Percentiles rank a stretch among this genome's conserved stretches.
phyloP scores from a whole-genome alignment of 1,140 invertebrate species.

The Meloidogyne hapla region DNA sequence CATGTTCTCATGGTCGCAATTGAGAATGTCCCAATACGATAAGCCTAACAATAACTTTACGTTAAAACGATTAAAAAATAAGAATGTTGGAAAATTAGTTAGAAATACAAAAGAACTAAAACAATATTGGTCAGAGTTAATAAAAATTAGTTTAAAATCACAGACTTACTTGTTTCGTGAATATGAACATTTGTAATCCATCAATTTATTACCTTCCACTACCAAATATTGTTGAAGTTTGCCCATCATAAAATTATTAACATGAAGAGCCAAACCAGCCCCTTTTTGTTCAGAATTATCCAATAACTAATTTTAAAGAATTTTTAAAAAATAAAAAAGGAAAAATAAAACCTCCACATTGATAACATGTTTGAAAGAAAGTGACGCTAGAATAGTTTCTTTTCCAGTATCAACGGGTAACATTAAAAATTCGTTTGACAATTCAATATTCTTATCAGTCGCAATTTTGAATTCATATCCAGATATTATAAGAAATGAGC shows the following conservation, averaged over 20 bases:
- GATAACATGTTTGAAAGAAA: slow-evolving; percentile 37
- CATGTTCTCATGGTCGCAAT: slow-evolving; percentile 35
- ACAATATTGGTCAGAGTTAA: not conserved
- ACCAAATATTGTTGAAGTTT: slow-evolving; percentile 35
- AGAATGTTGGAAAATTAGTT: not conserved
- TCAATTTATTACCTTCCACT: slow-evolving; percentile 13
- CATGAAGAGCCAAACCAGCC: slow-evolving; percentile 41
- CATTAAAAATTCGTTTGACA: slow-evolving; percentile 21
- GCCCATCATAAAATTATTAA: slow-evolving; percentile 43
- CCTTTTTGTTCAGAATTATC: slow-evolving; percentile 42
- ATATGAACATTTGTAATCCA: slow-evolving; percentile 2
- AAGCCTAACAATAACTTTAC: slow-evolving; percentile 27
- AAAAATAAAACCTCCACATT: slow-evolving; percentile 30
- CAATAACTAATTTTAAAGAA: slow-evolving; percentile 26
- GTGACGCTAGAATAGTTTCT: slow-evolving; percentile 23
- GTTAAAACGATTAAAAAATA: not conserved
- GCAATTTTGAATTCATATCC: slow-evolving; percentile 17
- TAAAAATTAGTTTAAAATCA: not conserved
- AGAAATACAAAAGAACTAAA: not conserved
- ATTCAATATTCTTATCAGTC: slow-evolving; percentile 3
- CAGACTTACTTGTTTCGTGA: not conserved
- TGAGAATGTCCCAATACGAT: slow-evolving; percentile 49
- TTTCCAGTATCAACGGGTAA: slow-evolving; percentile 23
- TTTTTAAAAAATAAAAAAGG: slow-evolving; percentile 1
- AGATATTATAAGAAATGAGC: slow-evolving; percentile 32